These are phyloP conservation scores for Mugil cephalus DNA, from an alignment of 2,113 vertebrate species.

Conservation along the genomic window DNA sequence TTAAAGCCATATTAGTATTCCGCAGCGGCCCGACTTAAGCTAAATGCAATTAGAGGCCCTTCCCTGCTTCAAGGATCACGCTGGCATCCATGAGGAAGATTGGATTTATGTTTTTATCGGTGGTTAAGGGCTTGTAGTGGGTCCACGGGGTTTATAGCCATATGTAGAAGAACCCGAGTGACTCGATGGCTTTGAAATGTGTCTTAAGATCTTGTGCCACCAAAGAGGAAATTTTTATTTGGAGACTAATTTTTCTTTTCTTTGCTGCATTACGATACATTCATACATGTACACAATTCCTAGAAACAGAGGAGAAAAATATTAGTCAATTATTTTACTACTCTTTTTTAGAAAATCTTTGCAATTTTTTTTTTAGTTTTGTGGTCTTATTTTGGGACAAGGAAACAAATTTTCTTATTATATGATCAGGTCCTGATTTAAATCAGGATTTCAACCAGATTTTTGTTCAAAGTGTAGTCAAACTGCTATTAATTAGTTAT, in stretches of 20 bases:
- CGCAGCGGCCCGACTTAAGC: constrained; percentile 22
- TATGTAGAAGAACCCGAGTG: not conserved
- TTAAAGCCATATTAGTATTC: constrained; percentile 67
- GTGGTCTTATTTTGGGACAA: no score
- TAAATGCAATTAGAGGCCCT: constrained; percentile 60
- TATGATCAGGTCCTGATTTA: no score
- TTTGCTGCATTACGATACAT: not conserved
- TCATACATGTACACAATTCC: not conserved
- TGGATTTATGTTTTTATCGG: constrained; percentile 28
- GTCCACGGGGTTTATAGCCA: not conserved
- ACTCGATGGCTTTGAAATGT: not conserved
- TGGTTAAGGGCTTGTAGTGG: not conserved
- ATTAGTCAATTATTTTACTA: no score
- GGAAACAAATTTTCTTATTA: no score
- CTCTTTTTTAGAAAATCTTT: no score
- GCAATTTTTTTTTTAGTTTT: no score
- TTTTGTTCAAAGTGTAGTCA: no score
- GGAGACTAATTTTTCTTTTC: not conserved
- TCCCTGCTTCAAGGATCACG: constrained; percentile 47
- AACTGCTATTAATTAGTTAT: no score
- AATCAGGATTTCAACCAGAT: no score
- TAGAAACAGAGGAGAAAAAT: no score
- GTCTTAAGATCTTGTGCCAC: constrained; percentile 3
- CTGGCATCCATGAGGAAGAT: constrained; percentile 26
- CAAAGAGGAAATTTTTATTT: not conserved